Evolutionary conservation across 2,113 vertebrate genomes (phyloP).

Genomic region (Guaruba guarouba): DNA sequence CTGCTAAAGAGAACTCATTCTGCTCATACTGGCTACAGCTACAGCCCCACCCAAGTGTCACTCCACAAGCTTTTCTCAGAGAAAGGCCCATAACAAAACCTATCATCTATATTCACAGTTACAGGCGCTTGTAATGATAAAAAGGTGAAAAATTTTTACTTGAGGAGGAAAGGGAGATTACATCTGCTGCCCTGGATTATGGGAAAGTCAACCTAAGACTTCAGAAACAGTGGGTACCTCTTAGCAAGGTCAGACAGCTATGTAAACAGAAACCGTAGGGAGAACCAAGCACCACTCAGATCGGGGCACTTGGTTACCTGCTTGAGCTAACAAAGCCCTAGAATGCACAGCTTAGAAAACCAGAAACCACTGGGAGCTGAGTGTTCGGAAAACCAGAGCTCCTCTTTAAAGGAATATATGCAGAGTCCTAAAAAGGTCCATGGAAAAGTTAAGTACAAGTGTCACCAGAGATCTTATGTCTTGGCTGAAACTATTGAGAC

Average conservation of each 20-base stretch:
- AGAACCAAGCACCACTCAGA: background rate
- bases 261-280: background rate
- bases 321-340: background rate
- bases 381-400: background rate
- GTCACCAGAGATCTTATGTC: background rate
- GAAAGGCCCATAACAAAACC: background rate
- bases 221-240: background rate
- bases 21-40: background rate
- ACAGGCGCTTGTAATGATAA: background rate
- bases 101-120: background rate
- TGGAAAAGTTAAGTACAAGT: background rate
- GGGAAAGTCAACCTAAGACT: background rate
- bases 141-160: background rate
- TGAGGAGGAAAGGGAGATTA: background rate
- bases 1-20: background rate
- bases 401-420: background rate
- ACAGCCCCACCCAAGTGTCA: background rate
- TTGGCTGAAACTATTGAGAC: background rate
- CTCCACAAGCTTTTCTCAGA: background rate
- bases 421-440: background rate
- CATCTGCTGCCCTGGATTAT: background rate
- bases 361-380: background rate
- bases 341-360: background rate
- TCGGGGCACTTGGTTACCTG: fast-evolving
- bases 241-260: background rate